phyloP scores from a whole-genome alignment of 1,140 invertebrate genomes.

The Phymorhynchus buccinoides region DNA sequence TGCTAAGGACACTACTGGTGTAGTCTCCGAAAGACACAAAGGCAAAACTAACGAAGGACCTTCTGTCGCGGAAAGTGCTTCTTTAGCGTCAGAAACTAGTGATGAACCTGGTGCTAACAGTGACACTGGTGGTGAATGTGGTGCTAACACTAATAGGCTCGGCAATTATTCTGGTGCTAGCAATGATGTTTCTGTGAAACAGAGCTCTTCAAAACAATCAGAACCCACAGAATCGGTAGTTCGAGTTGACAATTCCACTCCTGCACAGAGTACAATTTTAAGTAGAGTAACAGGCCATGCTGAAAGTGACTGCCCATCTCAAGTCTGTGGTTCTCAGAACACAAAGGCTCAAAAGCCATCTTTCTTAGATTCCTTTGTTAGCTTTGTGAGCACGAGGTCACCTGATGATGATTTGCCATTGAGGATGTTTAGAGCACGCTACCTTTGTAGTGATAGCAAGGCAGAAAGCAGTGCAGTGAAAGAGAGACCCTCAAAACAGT shows the following conservation, averaged over 20 bases:
- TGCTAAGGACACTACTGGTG: not conserved
- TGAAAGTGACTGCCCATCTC: not conserved
- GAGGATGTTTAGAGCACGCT: not conserved
- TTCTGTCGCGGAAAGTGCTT: too few species aligned
- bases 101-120: too few species aligned
- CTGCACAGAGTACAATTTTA: not conserved
- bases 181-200: not conserved
- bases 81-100: too few species aligned
- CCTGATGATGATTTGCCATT: not conserved
- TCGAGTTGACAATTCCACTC: not conserved
- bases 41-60: too few species aligned
- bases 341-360: constrained; percentile 15
- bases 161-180: too few species aligned
- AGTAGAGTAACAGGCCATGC: not conserved
- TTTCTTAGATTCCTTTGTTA: constrained; percentile 32
- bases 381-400: constrained; percentile 12
- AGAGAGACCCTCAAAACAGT: not conserved
- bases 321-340: not conserved
- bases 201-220: not conserved
- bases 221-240: not conserved
- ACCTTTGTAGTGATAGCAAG: not conserved
- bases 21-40: not conserved
- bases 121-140: too few species aligned
- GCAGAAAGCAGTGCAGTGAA: not conserved
- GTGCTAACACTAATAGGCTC: too few species aligned